These are phyloP conservation scores for Gonatopus flavifemur DNA, from an alignment of 1,140 invertebrate genomes.

Conservation along the genomic window DNA sequence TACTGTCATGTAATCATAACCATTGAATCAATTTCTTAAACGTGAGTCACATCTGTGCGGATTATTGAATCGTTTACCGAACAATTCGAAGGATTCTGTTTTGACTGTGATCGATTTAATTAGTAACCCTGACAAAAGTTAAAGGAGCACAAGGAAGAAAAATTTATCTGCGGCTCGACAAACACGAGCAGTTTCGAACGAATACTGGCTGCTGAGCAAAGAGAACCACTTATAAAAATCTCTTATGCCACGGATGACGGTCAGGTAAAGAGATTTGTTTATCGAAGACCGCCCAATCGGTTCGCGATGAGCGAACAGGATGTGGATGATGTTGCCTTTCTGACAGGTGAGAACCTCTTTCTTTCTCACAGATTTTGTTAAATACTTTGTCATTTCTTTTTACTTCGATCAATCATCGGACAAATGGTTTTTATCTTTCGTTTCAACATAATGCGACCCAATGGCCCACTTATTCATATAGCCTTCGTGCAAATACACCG, in stretches of 20 bases:
- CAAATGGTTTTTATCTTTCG: conserved; percentile 2
- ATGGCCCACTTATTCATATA: conserved; percentile 51
- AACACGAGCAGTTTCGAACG: conserved; percentile 7
- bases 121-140: no score
- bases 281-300: conserved; percentile 49
- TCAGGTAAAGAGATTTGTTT: conserved; percentile 59
- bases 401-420: background rate
- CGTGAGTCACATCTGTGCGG: no score
- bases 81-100: no score
- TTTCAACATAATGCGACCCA: conserved; percentile 35
- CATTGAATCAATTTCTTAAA: no score
- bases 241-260: conserved; percentile 57
- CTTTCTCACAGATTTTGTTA: no score
- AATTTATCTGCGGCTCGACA: no score
- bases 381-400: no score
- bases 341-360: conserved; percentile 82
- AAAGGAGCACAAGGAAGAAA: no score
- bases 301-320: conserved; percentile 80
- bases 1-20: no score
- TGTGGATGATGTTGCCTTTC: conserved; percentile 88
- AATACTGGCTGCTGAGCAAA: conserved; percentile 54
- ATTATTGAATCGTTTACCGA: no score
- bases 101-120: no score
- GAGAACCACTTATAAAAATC: conserved; percentile 57
- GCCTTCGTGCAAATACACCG: conserved; percentile 30